A percentile compares a stretch with the other conserved stretches of the same genome.
Evolutionary conservation across 2,888 invertebrate species (phyloP).

Genomic region (Spilarctia lutea): DNA sequence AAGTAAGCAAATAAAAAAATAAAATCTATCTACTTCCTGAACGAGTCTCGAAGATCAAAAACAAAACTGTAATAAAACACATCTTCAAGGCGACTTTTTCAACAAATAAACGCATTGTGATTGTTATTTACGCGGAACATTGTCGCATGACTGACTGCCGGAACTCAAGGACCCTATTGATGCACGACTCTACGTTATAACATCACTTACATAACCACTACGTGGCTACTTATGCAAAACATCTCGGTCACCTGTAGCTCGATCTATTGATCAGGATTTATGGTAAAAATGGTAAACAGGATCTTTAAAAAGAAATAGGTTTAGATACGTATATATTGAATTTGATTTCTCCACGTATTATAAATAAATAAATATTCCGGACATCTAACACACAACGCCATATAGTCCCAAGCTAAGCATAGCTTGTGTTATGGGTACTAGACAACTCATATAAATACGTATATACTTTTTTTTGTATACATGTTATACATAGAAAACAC

Average conservation of each 20-base stretch:
- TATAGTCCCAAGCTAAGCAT: too few relatives aligned
- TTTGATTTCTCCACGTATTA: neutral
- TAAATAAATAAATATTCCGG: too few relatives aligned
- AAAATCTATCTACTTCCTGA: conserved; percentile 7
- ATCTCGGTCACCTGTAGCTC: neutral
- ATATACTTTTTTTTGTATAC: too few relatives aligned
- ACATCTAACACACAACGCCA: too few relatives aligned
- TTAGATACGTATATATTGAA: neutral
- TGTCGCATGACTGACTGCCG: conserved; percentile 29
- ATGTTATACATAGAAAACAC: too few relatives aligned
- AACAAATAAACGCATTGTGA: conserved; percentile 12
- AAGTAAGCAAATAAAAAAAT: neutral
- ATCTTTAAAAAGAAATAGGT: too few relatives aligned
- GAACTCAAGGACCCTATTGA: conserved; percentile 25
- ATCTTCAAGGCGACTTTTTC: conserved; percentile 28
- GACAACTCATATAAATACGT: too few relatives aligned
- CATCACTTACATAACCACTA: conserved; percentile 16
- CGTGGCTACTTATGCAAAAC: conserved; percentile 12
- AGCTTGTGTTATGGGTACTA: too few relatives aligned
- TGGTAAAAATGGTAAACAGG: neutral
- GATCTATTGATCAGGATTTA: neutral
- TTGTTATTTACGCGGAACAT: conserved; percentile 17
- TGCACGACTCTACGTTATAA: conserved; percentile 29
- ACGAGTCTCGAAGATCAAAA: neutral
- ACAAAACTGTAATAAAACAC: neutral